phyloP scores from a whole-genome alignment of 2,113 vertebrate species.

The Peromyscus polionotus region DNA sequence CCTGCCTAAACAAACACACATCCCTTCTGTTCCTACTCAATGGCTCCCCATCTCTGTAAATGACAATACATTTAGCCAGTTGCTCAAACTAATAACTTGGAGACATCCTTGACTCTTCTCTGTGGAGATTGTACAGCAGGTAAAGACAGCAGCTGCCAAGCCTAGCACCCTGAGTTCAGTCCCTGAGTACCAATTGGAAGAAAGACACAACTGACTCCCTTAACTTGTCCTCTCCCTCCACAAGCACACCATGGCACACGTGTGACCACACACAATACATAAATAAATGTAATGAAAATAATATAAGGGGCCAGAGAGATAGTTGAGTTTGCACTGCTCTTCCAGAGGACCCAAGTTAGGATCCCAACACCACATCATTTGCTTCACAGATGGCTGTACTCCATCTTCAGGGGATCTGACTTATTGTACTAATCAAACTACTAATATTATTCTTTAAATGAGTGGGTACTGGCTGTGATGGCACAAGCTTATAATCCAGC shows the following conservation, averaged over 20 bases:
- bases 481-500: no score
- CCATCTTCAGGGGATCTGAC: not conserved
- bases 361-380: no score
- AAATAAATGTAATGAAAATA: not conserved
- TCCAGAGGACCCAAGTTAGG: not conserved
- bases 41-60: not conserved
- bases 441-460: no score
- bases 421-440: no score
- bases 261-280: not conserved
- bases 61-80: not conserved
- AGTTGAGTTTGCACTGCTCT: not conserved
- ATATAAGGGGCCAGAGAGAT: no score
- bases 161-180: not conserved
- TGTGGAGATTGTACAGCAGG: not conserved
- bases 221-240: not conserved
- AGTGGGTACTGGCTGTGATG: not conserved
- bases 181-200: not conserved
- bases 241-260: not conserved
- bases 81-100: not conserved
- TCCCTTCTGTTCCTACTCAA: not conserved
- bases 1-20: not conserved
- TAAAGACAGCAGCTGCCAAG: not conserved
- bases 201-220: no score
- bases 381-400: not conserved
- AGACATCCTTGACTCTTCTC: not conserved